Conservation (phyloP, 1,140 invertebrate genomes). For the Brachionus manjavacas region DNA sequence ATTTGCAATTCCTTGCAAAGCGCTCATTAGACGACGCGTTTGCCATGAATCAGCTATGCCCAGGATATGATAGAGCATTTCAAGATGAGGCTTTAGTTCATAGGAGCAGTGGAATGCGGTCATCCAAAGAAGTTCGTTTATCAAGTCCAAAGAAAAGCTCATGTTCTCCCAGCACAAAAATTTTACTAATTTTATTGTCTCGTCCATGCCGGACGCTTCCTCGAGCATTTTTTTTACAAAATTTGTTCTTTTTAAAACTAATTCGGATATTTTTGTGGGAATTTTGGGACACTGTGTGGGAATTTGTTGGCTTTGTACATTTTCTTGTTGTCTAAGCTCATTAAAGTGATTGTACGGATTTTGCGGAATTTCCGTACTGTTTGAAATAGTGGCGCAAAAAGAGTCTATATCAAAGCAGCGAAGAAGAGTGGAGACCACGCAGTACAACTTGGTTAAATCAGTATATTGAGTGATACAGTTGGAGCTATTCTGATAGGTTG, state of each 20-base stretch:
- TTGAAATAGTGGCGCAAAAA: conserved; percentile 60
- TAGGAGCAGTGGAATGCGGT: conserved; percentile 84
- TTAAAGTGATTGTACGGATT: conserved; percentile 38
- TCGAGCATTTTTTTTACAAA: conserved; percentile 89
- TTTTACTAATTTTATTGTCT: conserved; percentile 76
- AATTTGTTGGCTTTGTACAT: background rate
- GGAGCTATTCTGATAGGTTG: background rate
- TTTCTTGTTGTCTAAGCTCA: conserved; percentile 7
- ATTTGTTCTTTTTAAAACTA: conserved; percentile 73
- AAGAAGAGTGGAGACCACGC: conserved; percentile 82
- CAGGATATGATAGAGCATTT: conserved; percentile 77
- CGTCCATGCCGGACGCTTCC: conserved; percentile 82
- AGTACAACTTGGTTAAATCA: conserved; percentile 85
- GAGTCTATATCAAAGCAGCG: conserved; percentile 84
- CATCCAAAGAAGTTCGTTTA: conserved; percentile 80
- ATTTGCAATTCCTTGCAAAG: conserved; percentile 80
- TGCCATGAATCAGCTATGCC: conserved; percentile 92
- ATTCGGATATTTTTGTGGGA: conserved; percentile 70
- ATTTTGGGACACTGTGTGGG: conserved; percentile 65
- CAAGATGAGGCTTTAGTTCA: conserved; percentile 82
- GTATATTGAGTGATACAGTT: conserved; percentile 68
- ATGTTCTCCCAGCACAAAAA: conserved; percentile 95
- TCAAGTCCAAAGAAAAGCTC: conserved; percentile 76
- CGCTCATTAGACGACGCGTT: conserved; percentile 81
- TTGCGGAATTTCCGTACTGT: background rate